Percentiles rank a stretch among this genome's conserved stretches.
Conservation (phyloP, 2,888 invertebrate species). For the Iphiclides podalirius region DNA sequence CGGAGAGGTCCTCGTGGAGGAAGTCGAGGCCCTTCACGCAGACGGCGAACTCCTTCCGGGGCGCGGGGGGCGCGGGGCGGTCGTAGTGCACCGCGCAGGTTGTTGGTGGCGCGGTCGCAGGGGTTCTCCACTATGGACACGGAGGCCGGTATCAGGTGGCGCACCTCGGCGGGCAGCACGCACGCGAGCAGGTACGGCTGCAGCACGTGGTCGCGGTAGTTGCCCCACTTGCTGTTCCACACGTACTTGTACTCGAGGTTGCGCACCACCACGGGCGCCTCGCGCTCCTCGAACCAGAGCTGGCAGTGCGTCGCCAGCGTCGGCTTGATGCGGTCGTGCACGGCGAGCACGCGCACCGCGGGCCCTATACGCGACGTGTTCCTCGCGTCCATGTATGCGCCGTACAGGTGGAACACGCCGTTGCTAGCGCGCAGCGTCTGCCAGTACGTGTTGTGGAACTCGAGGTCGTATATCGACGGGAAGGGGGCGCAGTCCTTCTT, state of each 20-base stretch:
- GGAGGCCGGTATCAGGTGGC: constrained; percentile 87
- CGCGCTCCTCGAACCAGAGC: constrained; percentile 92
- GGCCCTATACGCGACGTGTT: constrained; percentile 89
- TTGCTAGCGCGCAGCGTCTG: constrained; percentile 90
- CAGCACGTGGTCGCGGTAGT: constrained; percentile 93
- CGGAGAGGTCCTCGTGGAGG: constrained; percentile 93
- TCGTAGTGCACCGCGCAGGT: constrained; percentile 91
- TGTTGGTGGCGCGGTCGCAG: constrained; percentile 92
- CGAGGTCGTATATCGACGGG: constrained; percentile 93
- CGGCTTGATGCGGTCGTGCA: constrained; percentile 94
- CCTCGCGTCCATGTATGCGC: constrained; percentile 93
- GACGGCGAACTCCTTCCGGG: constrained; percentile 91
- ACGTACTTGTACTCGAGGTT: constrained; percentile 95
- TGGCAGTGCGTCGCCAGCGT: constrained; percentile 91
- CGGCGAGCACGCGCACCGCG: constrained; percentile 90
- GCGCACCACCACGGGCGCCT: constrained; percentile 89
- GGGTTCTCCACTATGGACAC: constrained; percentile 92
- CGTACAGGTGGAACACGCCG: constrained; percentile 94
- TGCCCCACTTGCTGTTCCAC: constrained; percentile 97
- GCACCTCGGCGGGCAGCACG: constrained; percentile 88
- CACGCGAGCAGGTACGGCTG: constrained; percentile 95
- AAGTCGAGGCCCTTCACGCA: constrained; percentile 97
- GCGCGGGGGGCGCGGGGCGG: constrained; percentile 76
- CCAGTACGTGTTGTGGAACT: constrained; percentile 97
- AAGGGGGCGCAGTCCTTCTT: constrained; percentile 90